phyloP scores from a whole-genome alignment of 2,113 vertebrate species.

The Rhynchomys soricoides region DNA sequence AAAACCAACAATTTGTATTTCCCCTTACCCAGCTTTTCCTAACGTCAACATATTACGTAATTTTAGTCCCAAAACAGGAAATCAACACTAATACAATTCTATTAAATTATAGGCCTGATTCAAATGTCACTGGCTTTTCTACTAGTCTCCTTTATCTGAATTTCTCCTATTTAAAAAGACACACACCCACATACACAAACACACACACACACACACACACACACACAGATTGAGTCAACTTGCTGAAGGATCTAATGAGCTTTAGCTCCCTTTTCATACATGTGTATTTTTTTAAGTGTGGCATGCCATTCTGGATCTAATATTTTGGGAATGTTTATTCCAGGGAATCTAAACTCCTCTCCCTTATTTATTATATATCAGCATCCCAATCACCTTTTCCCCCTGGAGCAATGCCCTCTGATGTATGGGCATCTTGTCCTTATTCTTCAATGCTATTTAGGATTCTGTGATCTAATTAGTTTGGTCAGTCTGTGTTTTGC shows the following conservation, averaged over 20 bases:
- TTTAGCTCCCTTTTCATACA: background rate
- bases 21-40: background rate
- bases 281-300: background rate
- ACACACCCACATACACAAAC: no score
- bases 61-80: background rate
- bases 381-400: background rate
- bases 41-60: background rate
- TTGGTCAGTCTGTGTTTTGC: background rate
- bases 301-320: background rate
- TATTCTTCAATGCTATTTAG: background rate
- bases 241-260: background rate
- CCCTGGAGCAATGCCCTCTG: background rate
- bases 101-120: background rate
- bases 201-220: background rate
- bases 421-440: background rate
- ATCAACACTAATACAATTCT: background rate
- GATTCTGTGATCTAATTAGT: background rate
- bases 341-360: background rate
- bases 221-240: background rate
- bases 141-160: background rate
- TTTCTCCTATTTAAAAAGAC: background rate
- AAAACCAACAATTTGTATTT: background rate
- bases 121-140: background rate
- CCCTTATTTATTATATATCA: background rate
- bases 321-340: background rate